Evolutionary conservation across 64 coral and sea anemone genomes (phyloP), one percentile per base, ranked within the genome.

Genomic region (Trachythela sp.): DNA sequence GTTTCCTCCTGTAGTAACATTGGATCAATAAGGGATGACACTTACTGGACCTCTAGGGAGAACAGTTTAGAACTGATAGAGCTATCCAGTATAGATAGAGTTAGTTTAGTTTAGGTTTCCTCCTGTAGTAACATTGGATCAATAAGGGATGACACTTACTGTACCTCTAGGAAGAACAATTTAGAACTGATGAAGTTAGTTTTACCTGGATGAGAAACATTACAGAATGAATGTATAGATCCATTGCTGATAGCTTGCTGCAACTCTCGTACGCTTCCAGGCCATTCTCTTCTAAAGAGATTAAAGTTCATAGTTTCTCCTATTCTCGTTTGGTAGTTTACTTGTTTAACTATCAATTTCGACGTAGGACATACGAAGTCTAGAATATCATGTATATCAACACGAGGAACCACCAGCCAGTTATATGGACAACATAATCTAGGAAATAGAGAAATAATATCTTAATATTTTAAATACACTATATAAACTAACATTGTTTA

Each of bases 371-470:
- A 80, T 18, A 80, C 75, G 15, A 80, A 35, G 13, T 38, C 75
- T 15, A 80, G 26, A 37, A 35, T 13, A 80, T 80, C 75, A 37
- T 80, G 20, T 2, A 80, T 17, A 8, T 80, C 75, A 35, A 80
- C 30, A 30, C 37, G 27, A 5, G 75, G 75, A 36, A 80, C 37
- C 75, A 80, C 75, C 1, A 80, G 17, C 75, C 75, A 80, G 30
- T 80, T 80, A 30, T 39, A 80, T 37, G 75, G 75, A 80, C 75
- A 80, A 37, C 75, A 39, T 29, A 80, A 13, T 39, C 75, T 80
- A 26, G 24, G 17, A 64, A n/a, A 64, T 24, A 64, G 26, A 64
- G 24, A 45, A n/a, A n/a, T n/a, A n/a, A n/a, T n/a, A n/a, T n/a
- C n/a, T n/a, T n/a, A n/a, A n/a, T n/a, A n/a, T n/a, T n/a, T n/a